Evolutionary conservation across 1,140 invertebrate genomes (phyloP).

Genomic region (Zaprionus nigranus): DNA sequence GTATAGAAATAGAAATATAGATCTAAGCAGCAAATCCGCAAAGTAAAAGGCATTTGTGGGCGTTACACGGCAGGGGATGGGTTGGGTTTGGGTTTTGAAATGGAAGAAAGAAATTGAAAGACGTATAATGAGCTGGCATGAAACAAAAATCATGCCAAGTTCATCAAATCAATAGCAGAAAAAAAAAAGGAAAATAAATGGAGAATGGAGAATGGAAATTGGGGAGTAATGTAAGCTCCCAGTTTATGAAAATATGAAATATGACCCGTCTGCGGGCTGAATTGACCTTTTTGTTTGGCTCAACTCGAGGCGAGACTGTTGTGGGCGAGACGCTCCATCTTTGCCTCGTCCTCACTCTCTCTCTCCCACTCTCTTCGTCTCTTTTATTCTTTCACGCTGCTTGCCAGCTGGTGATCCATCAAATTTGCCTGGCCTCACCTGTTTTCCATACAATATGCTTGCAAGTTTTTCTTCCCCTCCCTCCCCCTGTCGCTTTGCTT

Average conservation of each 20-base stretch:
- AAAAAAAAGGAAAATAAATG: neutral
- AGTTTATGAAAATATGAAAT: slow-evolving; percentile 76
- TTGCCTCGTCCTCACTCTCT: neutral
- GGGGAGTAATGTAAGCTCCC: slow-evolving; percentile 65
- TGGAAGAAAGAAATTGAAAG: slow-evolving; percentile 69
- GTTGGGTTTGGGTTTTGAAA: slow-evolving; percentile 15
- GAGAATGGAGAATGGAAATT: neutral
- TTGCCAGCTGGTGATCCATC: slow-evolving; percentile 67
- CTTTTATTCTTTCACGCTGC: neutral
- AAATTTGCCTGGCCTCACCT: slow-evolving; percentile 58
- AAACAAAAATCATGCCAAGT: slow-evolving; percentile 79
- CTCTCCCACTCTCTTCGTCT: neutral
- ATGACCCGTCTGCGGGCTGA: slow-evolving; percentile 32
- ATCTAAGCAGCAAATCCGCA: slow-evolving; percentile 55
- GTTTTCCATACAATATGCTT: slow-evolving; percentile 72
- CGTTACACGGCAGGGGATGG: neutral
- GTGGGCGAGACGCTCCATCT: neutral
- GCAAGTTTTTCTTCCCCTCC: slow-evolving; percentile 47
- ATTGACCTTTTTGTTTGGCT: slow-evolving; percentile 27
- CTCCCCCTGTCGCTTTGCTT: slow-evolving; percentile 40
- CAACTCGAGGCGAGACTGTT: neutral
- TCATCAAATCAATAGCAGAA: slow-evolving; percentile 64
- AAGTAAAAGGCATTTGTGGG: slow-evolving; percentile 65
- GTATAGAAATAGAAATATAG: slow-evolving; percentile 18
- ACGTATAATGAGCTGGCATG: slow-evolving; percentile 77